Conservation (phyloP, 2,797 vertebrate species). For the Rhincodon typus region DNA sequence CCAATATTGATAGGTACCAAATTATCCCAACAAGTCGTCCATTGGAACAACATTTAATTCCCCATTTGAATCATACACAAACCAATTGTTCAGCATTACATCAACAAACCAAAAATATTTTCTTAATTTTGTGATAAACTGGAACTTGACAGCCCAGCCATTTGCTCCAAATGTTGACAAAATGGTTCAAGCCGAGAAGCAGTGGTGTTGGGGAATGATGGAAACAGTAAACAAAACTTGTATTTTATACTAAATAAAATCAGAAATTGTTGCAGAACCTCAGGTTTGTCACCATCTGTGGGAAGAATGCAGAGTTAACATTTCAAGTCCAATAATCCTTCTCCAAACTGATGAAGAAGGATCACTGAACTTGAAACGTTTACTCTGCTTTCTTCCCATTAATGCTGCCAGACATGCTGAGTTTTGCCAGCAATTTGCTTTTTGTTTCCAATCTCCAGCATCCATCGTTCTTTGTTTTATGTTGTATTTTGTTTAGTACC, state of each 20-base stretch:
- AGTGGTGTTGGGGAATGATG: neutral
- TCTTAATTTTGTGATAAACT: neutral
- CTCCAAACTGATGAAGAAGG: too few species aligned
- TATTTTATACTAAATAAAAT: neutral
- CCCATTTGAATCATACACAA: neutral
- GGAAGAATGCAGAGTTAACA: too few species aligned
- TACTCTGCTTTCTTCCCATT: too few species aligned
- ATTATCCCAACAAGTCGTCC: neutral
- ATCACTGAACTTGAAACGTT: too few species aligned
- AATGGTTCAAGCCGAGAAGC: neutral
- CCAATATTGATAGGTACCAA: neutral
- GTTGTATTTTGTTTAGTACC: too few species aligned
- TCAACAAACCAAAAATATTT: neutral
- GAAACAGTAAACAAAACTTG: constrained; percentile 28
- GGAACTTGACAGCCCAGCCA: neutral
- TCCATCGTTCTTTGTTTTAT: too few species aligned
- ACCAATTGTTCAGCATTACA: neutral
- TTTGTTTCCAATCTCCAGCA: too few species aligned
- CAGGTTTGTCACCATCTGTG: too few species aligned
- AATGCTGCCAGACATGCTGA: too few species aligned
- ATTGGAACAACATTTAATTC: neutral
- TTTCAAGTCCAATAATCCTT: too few species aligned
- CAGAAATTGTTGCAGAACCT: too few species aligned
- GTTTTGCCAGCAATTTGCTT: too few species aligned
- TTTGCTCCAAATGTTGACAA: neutral